Conservation (phyloP, 2,797 vertebrate species). For the Gila robusta region DNA sequence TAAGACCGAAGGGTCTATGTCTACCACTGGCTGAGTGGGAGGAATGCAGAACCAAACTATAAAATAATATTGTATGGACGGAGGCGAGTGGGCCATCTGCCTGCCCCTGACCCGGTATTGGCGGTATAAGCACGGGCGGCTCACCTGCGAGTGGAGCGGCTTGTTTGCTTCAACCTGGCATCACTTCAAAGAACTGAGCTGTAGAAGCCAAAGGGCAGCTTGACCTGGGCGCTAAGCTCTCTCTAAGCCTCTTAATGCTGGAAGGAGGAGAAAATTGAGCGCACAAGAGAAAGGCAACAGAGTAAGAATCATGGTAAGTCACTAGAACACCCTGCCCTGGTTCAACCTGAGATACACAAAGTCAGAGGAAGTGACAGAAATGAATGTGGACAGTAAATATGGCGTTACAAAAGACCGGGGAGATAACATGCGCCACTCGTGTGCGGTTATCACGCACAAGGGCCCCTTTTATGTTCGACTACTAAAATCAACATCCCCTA, state of each 20-base stretch:
- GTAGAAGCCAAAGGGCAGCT: conserved; percentile 92
- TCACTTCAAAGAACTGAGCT: conserved; percentile 95
- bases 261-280: conserved; percentile 79
- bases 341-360: conserved; percentile 73
- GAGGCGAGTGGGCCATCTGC: conserved; percentile 69
- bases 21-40: conserved; percentile 90
- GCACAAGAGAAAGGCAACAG: conserved; percentile 62
- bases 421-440: conserved; percentile 73
- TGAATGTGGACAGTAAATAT: conserved; percentile 75
- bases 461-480: conserved; percentile 76
- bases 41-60: conserved; percentile 99
- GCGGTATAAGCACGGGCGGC: conserved; percentile 82
- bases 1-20: conserved; percentile 94
- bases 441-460: conserved; percentile 65
- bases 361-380: conserved; percentile 70
- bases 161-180: conserved; percentile 77
- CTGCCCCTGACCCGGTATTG: conserved; percentile 80
- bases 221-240: conserved; percentile 92
- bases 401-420: conserved; percentile 74
- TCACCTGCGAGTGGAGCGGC: conserved; percentile 75
- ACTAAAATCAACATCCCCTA: conserved; percentile 81
- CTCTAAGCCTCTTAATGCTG: conserved; percentile 91
- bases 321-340: conserved; percentile 36
- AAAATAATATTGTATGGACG: conserved; percentile 91
- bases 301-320: conserved; percentile 58